phyloP scores from a whole-genome alignment of 2,797 vertebrate species.

The Bryconaethiops microstoma region DNA sequence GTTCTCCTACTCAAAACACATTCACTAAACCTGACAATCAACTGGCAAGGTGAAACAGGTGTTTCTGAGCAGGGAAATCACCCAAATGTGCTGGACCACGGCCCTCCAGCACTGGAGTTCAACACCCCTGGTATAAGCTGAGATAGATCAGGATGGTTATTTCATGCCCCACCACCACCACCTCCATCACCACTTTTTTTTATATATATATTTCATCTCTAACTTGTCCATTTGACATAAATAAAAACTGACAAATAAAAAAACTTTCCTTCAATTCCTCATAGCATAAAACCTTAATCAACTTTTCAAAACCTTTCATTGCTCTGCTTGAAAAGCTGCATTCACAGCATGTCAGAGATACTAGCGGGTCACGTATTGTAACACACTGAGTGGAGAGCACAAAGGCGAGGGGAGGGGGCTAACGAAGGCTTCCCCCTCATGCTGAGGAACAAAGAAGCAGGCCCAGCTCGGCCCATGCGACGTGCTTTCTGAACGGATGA shows the following conservation, averaged over 20 bases:
- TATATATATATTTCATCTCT: too few species aligned
- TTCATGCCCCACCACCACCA: not conserved
- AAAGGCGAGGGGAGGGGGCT: conserved; percentile 67
- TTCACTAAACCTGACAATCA: too few species aligned
- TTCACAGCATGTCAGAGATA: conserved; percentile 73
- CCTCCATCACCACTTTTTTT: too few species aligned
- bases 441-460: conserved; percentile 48
- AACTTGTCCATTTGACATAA: not conserved
- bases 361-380: conserved; percentile 74
- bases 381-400: conserved; percentile 62
- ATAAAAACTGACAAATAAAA: not conserved
- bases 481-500: conserved; percentile 60
- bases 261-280: not conserved
- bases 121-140: too few species aligned
- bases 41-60: too few species aligned
- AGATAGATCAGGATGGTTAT: not conserved
- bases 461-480: conserved; percentile 55
- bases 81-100: too few species aligned
- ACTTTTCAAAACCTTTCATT: conserved; percentile 39
- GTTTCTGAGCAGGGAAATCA: too few species aligned
- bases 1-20: too few species aligned
- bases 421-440: conserved; percentile 61
- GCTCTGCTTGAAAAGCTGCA: conserved; percentile 65
- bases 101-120: too few species aligned
- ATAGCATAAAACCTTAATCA: conserved; percentile 37